Evolutionary conservation across 2,888 invertebrate genomes (phyloP).

Genomic region (Epinotia brunnichana): DNA sequence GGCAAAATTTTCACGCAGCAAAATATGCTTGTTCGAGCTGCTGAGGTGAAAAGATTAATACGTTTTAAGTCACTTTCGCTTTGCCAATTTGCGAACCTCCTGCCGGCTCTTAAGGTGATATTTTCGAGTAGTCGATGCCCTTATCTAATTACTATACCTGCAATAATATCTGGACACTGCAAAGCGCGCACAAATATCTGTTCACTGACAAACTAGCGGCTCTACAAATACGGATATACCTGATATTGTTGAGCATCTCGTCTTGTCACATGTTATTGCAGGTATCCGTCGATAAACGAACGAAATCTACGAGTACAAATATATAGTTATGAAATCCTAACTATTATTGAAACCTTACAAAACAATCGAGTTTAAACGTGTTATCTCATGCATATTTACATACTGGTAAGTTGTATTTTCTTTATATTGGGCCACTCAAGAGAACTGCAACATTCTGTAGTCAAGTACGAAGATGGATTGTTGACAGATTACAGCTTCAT

Average conservation of each 20-base stretch:
- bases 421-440: neutral
- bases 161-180: no score
- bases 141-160: neutral
- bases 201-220: no score
- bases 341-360: neutral
- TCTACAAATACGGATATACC: no score
- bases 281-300: no score
- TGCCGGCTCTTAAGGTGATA: neutral
- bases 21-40: no score
- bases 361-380: neutral
- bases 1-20: no score
- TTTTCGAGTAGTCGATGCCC: neutral
- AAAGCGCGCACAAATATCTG: no score
- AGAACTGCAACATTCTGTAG: neutral
- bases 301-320: no score
- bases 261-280: no score
- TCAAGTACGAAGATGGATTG: neutral
- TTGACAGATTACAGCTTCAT: conserved; percentile 6
- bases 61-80: no score
- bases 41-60: no score
- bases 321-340: neutral
- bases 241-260: no score
- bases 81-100: neutral
- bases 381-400: neutral
- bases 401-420: neutral